A percentile compares a stretch with the other conserved stretches of the same genome.
These are phyloP conservation scores for Odocoileus hemionus DNA, from an alignment of 2,113 vertebrate genomes.

Conservation along the genomic window DNA sequence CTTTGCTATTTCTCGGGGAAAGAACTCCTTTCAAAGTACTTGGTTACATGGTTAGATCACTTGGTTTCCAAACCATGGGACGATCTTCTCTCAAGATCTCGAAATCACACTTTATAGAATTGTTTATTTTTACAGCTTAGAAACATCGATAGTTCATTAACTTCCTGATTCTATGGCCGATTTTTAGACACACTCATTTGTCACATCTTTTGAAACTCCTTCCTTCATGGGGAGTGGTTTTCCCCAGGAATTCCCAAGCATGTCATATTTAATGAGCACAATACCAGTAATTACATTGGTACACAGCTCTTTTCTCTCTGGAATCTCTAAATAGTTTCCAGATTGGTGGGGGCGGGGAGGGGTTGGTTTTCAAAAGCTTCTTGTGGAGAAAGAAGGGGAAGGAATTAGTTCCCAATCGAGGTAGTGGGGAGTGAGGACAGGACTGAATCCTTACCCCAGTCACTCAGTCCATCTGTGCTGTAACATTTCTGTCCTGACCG, in stretches of 20 bases:
- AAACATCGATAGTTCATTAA: background rate
- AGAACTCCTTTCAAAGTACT: background rate
- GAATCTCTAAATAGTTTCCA: constrained; percentile 63
- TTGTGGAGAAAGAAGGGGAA: background rate
- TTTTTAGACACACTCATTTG: constrained; percentile 45
- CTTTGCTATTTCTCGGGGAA: background rate
- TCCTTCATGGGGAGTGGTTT: background rate
- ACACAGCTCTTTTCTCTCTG: constrained; percentile 28
- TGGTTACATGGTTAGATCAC: background rate
- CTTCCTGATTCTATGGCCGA: background rate
- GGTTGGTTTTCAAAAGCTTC: constrained; percentile 46
- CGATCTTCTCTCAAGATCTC: background rate
- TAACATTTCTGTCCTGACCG: background rate
- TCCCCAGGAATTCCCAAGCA: constrained; percentile 38
- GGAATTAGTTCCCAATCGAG: background rate
- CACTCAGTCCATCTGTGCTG: background rate
- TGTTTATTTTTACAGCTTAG: constrained; percentile 37
- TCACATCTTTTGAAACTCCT: constrained; percentile 45
- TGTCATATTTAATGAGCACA: constrained; percentile 50
- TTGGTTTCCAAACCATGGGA: background rate
- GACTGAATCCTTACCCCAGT: background rate
- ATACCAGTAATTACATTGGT: constrained; percentile 8
- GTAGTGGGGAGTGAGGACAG: background rate
- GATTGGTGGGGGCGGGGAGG: background rate
- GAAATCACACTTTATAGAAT: background rate